Conservation (phyloP, 2,113 vertebrate species). For the Gavia stellata region DNA sequence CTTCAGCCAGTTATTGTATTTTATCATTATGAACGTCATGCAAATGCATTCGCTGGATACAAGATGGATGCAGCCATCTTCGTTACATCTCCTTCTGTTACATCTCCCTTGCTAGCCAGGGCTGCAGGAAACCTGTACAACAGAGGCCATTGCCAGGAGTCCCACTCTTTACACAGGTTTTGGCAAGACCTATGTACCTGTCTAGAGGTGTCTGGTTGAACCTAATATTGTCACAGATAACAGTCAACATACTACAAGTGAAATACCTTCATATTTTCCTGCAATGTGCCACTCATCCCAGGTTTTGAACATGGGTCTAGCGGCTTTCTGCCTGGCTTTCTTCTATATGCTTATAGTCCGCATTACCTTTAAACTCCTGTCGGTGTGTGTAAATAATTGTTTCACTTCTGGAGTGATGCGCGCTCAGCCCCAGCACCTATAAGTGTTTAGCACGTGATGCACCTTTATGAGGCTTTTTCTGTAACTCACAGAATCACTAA, state of each 20-base stretch:
- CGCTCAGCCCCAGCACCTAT: neutral
- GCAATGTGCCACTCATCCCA: neutral
- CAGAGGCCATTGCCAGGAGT: neutral
- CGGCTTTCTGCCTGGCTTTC: neutral
- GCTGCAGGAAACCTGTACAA: neutral
- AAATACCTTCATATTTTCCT: neutral
- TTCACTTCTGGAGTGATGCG: neutral
- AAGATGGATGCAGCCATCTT: neutral
- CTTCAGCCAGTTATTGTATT: neutral
- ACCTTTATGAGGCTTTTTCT: neutral
- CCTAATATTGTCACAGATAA: neutral
- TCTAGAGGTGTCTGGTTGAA: neutral
- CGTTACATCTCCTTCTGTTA: neutral
- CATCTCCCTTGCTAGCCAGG: neutral
- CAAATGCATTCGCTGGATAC: neutral
- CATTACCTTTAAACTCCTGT: neutral
- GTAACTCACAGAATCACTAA: too few species aligned
- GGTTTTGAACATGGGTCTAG: accelerated
- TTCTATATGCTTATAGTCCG: neutral
- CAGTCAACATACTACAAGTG: neutral
- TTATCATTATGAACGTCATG: neutral
- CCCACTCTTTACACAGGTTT: neutral
- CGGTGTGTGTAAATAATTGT: neutral
- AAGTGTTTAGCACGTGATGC: neutral
- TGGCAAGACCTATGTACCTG: neutral